These are phyloP conservation scores for Zoroaster sp. DNA, from an alignment of 53 echinoderm and acorn worm genomes.

Conservation along the genomic window DNA sequence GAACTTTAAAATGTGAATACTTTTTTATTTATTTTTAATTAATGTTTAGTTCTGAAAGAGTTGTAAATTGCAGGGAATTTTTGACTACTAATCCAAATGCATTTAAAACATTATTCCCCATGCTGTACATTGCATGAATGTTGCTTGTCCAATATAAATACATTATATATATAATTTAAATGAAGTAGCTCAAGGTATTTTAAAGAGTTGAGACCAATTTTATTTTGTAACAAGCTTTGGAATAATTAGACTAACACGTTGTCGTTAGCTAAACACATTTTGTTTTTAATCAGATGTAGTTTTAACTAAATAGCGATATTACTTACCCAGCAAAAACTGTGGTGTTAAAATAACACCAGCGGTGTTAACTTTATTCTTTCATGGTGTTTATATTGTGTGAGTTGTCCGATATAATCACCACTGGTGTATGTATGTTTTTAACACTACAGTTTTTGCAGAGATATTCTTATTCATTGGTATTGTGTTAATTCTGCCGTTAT, in stretches of 20 bases:
- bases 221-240: not conserved
- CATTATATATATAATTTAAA: not conserved
- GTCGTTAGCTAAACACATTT: not conserved
- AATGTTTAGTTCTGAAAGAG: not conserved
- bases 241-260: not conserved
- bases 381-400: not conserved
- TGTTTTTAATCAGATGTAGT: not conserved
- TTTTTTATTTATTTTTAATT: conserved; percentile 57
- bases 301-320: not conserved
- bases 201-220: not conserved
- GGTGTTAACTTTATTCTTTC: not conserved
- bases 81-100: conserved; percentile 10
- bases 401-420: no score
- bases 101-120: not conserved
- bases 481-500: not conserved
- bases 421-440: no score
- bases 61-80: conserved; percentile 22
- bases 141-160: not conserved
- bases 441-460: no score
- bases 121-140: conserved; percentile 37
- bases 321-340: no score
- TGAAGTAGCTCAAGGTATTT: not conserved
- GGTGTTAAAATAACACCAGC: no score
- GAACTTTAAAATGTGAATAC: conserved; percentile 35
- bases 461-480: not conserved